Evolutionary conservation across 2,113 vertebrate species (phyloP), one percentile per base, ranked within the genome.

Genomic region (Paratilapia polleni): DNA sequence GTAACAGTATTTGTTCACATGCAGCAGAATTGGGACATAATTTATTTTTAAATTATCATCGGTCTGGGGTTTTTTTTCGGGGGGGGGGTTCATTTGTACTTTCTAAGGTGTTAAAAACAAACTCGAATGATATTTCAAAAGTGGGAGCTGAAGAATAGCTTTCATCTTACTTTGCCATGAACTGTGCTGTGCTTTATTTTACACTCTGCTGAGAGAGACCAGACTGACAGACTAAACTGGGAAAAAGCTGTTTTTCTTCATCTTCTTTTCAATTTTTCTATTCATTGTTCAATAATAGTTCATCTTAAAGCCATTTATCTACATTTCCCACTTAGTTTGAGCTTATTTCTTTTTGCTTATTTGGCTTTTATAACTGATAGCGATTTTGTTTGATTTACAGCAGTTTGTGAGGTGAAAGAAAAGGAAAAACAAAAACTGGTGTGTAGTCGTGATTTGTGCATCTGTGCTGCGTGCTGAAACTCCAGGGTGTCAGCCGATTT

Each of bases 401-500:
- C 11, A 0, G 26, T 62, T 58, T 12, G 12, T 11, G 43, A 58
- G 20, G 77, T n/a, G 43, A 8, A 28, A 47, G 56, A 17, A 20
- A 31, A 17, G 7, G 0, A 3, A 8, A 8, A 73, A 31, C 43
- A 77, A 5, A 6, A 36, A 26, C 28, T 26, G n/a, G 5, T 60
- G 62, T 73, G 60, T 62, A 34, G 57, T 77, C 38, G 49, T 73
- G 66, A 52, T 78, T 58, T 63, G 66, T 73, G 80, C 81, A 38
- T 86, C 76, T 77, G 77, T 2, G 26, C 75, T 7, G 49, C 78
- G n/a, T 1, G 84, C 63, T 75, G 1, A 77, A 80, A 68, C 88
- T 82, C 63, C 47, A 80, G 38, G 83, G 80, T 31, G 82, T 82
- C 58, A 4, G 66, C 19, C 41, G 64, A 86, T 80, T 85, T 82